phyloP scores from a whole-genome alignment of 2,888 invertebrate genomes.

The Mylabris sibirica region DNA sequence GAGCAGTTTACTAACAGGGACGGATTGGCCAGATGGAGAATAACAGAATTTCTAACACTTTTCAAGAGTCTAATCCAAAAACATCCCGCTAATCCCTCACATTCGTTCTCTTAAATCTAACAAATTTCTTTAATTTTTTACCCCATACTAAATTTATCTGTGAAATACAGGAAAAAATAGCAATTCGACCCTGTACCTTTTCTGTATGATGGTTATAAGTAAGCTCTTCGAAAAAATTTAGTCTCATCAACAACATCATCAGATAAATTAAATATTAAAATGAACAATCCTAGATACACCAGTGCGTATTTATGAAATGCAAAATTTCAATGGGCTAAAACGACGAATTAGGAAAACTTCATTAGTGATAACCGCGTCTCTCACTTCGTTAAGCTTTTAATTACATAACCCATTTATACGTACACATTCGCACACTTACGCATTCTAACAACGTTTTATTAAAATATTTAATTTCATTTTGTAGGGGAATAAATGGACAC shows the following conservation, averaged over 20 bases:
- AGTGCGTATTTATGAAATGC: conserved; percentile 23
- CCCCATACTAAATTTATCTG: background rate
- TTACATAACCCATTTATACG: conserved; percentile 50
- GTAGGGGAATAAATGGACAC: conserved; percentile 45
- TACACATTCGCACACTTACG: conserved; percentile 36
- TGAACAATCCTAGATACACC: conserved; percentile 27
- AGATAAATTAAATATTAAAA: conserved; percentile 12
- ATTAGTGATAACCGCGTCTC: conserved; percentile 55
- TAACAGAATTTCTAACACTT: background rate
- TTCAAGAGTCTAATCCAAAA: background rate
- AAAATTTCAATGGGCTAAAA: conserved; percentile 33
- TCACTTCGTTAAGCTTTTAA: conserved; percentile 55
- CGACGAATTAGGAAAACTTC: conserved; percentile 55
- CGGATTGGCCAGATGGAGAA: conserved; percentile 6
- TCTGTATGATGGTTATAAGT: too few species aligned
- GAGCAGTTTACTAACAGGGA: background rate
- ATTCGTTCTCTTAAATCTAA: background rate
- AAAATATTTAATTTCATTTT: conserved; percentile 55
- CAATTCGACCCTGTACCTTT: background rate
- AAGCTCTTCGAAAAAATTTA: background rate
- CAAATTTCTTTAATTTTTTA: background rate
- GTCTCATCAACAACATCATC: conserved; percentile 1
- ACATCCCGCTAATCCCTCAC: background rate
- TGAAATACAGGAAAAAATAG: background rate
- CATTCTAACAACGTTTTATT: conserved; percentile 51